Base-by-base conservation (phyloP, 2,888 invertebrate genomes). In the Ceramica pisi region DNA sequence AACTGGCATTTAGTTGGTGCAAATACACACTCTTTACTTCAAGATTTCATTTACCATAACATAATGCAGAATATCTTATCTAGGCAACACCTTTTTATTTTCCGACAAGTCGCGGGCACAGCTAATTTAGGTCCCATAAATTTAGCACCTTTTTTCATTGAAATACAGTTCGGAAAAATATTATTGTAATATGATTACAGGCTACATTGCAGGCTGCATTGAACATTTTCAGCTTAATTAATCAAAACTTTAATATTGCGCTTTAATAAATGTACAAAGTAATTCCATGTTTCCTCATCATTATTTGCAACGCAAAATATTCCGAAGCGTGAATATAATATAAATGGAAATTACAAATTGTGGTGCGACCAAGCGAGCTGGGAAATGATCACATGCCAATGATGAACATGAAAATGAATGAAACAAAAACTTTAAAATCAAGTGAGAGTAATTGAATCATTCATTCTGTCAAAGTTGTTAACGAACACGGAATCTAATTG, bases 401-500 rank as follows among this genome's bases (percentile, higher is more conserved):
- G 56, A 55, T 50, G 38, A 63, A 21, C 46, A 62, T 71, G 23
- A 35, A 64, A 41, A 64, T 23, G 46, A 73, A 67, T 51, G 55
- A 72, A 50, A 46, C 55, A 60, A 46, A 75, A 75, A 55, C 48
- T 73, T 82, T 72, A 71, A 78, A 81, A 77, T 72, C 48, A 67
- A 84, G 56, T 66, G 48, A 73, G 69, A 73, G 56, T 71, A 84
- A 83, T 80, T 80, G 41, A 84, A 83, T 83, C 75, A 80, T 64
- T 76, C 38, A 69, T 83, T 81, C 69, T 68, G 64, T 70, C 53
- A 67, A 76, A 85, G 71, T 85, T 85, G 85, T 80, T 82, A 85
- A 84, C 79, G 85, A 84, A 82, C 81, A 68, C 44, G 50, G 71
- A 78, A 76, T 79, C 81, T 86, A 87, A 88, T 88, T 88, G 84